A percentile compares a stretch with the other conserved stretches of the same genome.
These are phyloP conservation scores for Crotalus adamanteus DNA, from an alignment of 2,797 vertebrate species.

Conservation along the genomic window DNA sequence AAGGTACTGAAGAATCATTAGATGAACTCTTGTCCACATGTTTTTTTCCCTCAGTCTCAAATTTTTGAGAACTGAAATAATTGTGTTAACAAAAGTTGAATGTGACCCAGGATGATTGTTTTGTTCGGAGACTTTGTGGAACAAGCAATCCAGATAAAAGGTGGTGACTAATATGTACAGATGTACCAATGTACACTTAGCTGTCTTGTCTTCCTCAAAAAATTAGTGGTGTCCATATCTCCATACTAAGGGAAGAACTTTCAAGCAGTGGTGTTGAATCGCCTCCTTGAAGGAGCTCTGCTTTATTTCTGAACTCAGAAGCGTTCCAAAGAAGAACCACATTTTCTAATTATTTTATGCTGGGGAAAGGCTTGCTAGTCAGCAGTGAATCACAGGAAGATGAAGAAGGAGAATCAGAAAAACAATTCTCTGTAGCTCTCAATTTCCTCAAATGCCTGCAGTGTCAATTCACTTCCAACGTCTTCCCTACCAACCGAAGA, in stretches of 20 bases:
- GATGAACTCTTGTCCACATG: background rate
- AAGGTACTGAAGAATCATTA: background rate
- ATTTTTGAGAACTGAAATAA: background rate
- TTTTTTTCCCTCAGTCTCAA: background rate
- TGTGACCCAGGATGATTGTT: background rate
- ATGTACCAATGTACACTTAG: background rate
- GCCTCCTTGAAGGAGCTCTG: background rate
- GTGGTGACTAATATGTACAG: background rate
- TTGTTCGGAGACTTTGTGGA: background rate
- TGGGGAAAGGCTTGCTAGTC: slow-evolving; percentile 6
- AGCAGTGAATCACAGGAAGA: background rate
- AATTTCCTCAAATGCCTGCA: slow-evolving; percentile 7
- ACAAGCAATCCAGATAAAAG: background rate
- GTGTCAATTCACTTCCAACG: slow-evolving; percentile 5
- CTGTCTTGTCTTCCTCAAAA: background rate
- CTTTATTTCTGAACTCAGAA: background rate
- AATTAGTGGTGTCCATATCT: background rate
- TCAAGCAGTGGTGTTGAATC: background rate
- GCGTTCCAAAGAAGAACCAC: background rate
- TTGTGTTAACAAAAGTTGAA: background rate
- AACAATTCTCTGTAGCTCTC: background rate
- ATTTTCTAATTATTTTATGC: slow-evolving; percentile 8
- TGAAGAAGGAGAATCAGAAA: background rate
- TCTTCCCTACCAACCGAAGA: slow-evolving; percentile 2
- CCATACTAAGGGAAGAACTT: background rate